Conservation (phyloP, 1,140 invertebrate genomes). For the Zaprionus kolodkinae region DNA sequence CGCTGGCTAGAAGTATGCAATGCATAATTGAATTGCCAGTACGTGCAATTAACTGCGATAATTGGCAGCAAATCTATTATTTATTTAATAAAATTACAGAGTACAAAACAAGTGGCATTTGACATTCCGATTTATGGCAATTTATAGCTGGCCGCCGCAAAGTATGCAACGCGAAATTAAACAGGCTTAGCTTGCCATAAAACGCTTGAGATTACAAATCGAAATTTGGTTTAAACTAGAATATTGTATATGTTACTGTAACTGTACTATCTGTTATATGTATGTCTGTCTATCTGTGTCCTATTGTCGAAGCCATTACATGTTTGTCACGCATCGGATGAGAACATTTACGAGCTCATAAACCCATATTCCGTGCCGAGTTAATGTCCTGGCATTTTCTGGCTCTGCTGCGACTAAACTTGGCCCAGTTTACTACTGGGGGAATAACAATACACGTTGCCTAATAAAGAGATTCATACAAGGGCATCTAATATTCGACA, state of each 20-base stretch:
- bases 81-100: neutral
- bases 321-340: conserved; percentile 26
- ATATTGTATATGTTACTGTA: neutral
- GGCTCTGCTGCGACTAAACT: conserved; percentile 1
- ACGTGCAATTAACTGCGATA: conserved; percentile 1
- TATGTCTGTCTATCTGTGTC: neutral
- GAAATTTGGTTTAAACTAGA: neutral
- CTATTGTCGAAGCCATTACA: conserved; percentile 14
- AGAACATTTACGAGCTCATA: conserved; percentile 30
- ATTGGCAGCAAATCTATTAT: conserved; percentile 8
- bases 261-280: conserved; percentile 4
- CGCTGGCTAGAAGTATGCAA: neutral
- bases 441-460: neutral
- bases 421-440: neutral
- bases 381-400: neutral
- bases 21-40: conserved; percentile 22
- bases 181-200: neutral
- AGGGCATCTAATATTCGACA: conserved; percentile 30
- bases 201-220: neutral
- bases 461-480: conserved; percentile 8
- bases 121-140: neutral
- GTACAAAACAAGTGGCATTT: neutral
- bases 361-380: conserved; percentile 26
- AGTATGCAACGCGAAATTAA: neutral
- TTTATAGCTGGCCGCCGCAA: neutral